Base-by-base conservation (phyloP, 2,888 invertebrate species). In the Linhomoeus sp. region DNA sequence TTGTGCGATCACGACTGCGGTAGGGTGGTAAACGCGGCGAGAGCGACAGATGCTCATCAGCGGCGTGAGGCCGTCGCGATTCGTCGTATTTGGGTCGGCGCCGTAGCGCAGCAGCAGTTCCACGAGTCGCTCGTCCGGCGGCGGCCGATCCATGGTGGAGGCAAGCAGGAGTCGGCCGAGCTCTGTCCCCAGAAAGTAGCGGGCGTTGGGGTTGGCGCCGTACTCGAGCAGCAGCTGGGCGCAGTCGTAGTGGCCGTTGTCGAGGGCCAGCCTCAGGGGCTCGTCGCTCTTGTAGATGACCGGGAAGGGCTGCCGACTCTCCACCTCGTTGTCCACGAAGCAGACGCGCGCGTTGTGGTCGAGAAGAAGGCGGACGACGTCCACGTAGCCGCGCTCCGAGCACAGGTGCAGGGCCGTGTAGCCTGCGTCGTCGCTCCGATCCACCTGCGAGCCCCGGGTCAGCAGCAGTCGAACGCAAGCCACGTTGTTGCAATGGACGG, bases 361-460 rank as follows among this genome's bases (percentile, higher is more conserved):
- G 9, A 60, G 50, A 38, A 61, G 51, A 22, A 61, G 50, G 43
- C 57, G 55, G 47, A 58, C 52, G 54, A 61, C 51, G 45, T 56
- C 51, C 39, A 53, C 57, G 51, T 65, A 59, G 43, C 70, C 70
- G 50, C 66, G 64, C 57, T 86, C 82, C 1, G 86, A 81, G n/a
- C 83, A 81, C 15, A 88, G 72, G 69, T 88, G 88, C 41, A 88
- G 67, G 0, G 87, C 81, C 48, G 85, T 82, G 67, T 86, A 87
- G 0, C 87, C 88, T 56, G 85, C 83, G 62, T 59, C 58, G 50
- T 62, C 61, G 77, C 61, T 83, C 78, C 56, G 81, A 78, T 9
- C 83, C 1, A 68, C 84, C 55, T 65, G 55, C 3, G 63, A 59
- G 20, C 68, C 68, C 35, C 82, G 71, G 0, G 82, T 81, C 39